Conservation (phyloP, 1,140 invertebrate genomes). For the Drosophila lacteicornis region DNA sequence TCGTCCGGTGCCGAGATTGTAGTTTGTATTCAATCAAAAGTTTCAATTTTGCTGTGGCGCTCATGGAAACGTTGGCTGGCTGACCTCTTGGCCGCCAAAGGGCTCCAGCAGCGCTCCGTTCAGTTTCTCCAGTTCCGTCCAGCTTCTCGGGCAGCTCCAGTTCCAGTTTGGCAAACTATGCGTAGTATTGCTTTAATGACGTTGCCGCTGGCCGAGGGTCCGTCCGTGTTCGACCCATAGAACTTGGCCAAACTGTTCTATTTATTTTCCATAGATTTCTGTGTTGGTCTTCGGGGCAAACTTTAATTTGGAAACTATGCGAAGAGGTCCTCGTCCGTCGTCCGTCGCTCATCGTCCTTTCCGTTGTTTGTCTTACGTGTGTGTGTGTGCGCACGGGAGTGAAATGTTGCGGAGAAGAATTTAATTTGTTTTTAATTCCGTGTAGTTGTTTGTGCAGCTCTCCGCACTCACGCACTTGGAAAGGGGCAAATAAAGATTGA, state of each 20-base stretch:
- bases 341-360: slow-evolving; percentile 19
- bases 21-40: slow-evolving; percentile 83
- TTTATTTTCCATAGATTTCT: slow-evolving; percentile 42
- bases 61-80: slow-evolving; percentile 55
- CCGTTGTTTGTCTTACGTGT: slow-evolving; percentile 41
- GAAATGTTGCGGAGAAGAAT: slow-evolving; percentile 67
- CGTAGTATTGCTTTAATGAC: slow-evolving; percentile 75
- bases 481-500: not conserved
- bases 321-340: slow-evolving; percentile 20
- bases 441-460: slow-evolving; percentile 55
- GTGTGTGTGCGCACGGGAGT: slow-evolving; percentile 32
- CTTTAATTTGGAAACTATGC: slow-evolving; percentile 76
- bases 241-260: slow-evolving; percentile 38
- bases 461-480: slow-evolving; percentile 5
- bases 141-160: slow-evolving; percentile 8
- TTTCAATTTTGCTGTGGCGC: slow-evolving; percentile 74
- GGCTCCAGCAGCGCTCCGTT: slow-evolving; percentile 8
- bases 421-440: slow-evolving; percentile 80
- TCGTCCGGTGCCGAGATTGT: slow-evolving; percentile 64
- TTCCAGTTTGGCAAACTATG: slow-evolving; percentile 67
- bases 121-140: slow-evolving; percentile 2
- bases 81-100: slow-evolving; percentile 42
- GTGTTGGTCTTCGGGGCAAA: slow-evolving; percentile 36
- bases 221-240: slow-evolving; percentile 17
- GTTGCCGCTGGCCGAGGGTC: slow-evolving; percentile 39